Conservation (phyloP, 2,888 invertebrate species). For the Synergus laeviventris region DNA sequence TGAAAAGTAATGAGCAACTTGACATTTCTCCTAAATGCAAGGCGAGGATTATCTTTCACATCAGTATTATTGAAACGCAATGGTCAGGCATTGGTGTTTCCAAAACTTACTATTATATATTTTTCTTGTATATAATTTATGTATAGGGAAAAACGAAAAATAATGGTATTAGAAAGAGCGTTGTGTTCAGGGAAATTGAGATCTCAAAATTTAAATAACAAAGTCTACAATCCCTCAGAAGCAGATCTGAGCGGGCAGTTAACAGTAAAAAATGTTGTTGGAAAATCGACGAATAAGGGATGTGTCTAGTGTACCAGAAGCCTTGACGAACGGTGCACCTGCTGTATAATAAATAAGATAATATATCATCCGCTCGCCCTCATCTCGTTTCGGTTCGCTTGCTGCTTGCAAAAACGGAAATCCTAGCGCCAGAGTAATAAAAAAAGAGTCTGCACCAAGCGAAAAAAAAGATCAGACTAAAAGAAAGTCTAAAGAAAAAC, state of each 20-base stretch:
- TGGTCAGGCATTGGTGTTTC: too few species aligned
- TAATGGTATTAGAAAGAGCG: not conserved
- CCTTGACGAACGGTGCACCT: constrained; percentile 27
- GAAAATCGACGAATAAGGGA: constrained; percentile 4
- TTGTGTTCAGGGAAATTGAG: not conserved
- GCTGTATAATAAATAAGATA: constrained; percentile 34
- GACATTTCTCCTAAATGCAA: too few species aligned
- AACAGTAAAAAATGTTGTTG: not conserved
- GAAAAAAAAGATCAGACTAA: constrained; percentile 2
- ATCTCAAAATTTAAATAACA: not conserved
- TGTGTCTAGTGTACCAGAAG: not conserved
- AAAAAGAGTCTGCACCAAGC: not conserved
- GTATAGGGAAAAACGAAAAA: too few species aligned
- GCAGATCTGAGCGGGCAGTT: not conserved
- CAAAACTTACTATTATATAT: too few species aligned
- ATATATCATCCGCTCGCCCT: constrained; percentile 25
- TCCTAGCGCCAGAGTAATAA: constrained; percentile 6
- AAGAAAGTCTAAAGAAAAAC: not conserved
- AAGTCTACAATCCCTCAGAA: not conserved
- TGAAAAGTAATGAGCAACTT: too few species aligned
- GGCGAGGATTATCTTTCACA: too few species aligned
- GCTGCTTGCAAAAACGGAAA: constrained; percentile 1
- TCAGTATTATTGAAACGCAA: too few species aligned
- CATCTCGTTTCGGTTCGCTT: not conserved
- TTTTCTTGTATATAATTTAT: too few species aligned